Evolutionary conservation across 2,797 vertebrate genomes (phyloP), one percentile per base, ranked within the genome.

Genomic region (Artibeus jamaicensis): DNA sequence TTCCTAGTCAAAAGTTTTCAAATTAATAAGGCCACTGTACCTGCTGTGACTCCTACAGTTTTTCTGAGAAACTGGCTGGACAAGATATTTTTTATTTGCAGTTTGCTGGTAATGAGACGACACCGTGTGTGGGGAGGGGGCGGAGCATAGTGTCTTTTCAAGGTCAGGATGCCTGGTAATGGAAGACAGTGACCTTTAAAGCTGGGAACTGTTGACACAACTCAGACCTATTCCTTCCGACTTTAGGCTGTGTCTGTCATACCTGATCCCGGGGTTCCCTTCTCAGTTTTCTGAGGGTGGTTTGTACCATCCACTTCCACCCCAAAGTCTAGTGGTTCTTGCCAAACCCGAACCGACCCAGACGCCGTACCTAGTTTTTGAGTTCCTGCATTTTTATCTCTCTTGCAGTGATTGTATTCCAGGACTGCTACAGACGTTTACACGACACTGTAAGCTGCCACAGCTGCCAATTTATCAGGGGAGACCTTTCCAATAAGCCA

Each of bases 21-120:
- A 24, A 57, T 70, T 29, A 59, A 9, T 59, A 71, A 84, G 77
- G 78, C 3, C 55, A 50, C 15, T 18, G 95, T 95, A 96, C 93
- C 93, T 87, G 84, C 88, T 76, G 8, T 83, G 62, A 68, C 42
- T 91, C 55, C 90, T 5, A 29, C 1, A 5, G 78, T 73, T 59
- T 44, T 55, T 90, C 79, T 6, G 8, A 89, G 50, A 82, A 71
- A 82, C 70, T 50, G 77, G 85, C 53, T 26, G 11, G 85, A 70
- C 76, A n/a, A 68, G 87, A 34, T n/a, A 9, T 22, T 50, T 57
- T 73, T 42, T 21, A 29, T 59, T 68, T 77, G 5, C 18, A 65
- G 26, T 16, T 88, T 68, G 65, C 70, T 15, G 12, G 24, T 21
- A 26, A 68, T 26, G 65, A 89, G 78, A n/a, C 9, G 65, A 29